A percentile compares a stretch with the other conserved stretches of the same genome.
Conservation (phyloP, 2,797 vertebrate genomes). For the Emys orbicularis region DNA sequence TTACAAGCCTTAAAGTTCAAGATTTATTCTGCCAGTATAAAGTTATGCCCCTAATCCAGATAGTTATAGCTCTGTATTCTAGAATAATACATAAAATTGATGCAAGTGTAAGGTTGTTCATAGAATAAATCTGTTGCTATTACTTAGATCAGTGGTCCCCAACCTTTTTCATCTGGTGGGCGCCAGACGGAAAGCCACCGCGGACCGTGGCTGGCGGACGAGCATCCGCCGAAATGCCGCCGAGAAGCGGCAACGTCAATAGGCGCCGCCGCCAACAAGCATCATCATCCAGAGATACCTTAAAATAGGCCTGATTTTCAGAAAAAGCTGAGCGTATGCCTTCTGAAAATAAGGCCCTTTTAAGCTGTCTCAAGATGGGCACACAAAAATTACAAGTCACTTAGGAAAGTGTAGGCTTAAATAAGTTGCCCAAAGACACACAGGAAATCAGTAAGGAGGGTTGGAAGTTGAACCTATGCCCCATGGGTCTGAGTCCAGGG, state of each 20-base stretch:
- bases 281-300: too few species aligned
- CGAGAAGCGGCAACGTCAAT: too few species aligned
- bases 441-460: not conserved
- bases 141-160: not conserved
- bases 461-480: not conserved
- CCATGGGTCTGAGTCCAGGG: not conserved
- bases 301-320: not conserved
- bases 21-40: not conserved
- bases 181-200: too few species aligned
- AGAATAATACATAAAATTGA: not conserved
- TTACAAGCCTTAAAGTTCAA: not conserved
- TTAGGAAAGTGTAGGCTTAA: not conserved
- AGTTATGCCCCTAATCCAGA: not conserved
- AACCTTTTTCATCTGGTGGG: too few species aligned
- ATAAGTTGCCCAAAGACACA: not conserved
- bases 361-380: not conserved
- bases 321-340: accelerated
- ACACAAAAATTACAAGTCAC: too few species aligned
- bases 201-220: too few species aligned
- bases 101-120: not conserved
- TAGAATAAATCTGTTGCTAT: not conserved
- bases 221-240: too few species aligned
- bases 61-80: accelerated
- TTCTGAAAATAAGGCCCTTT: not conserved
- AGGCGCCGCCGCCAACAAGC: too few species aligned